phyloP scores from a whole-genome alignment of 2,888 invertebrate species.

The Hypolimnas misippus region DNA sequence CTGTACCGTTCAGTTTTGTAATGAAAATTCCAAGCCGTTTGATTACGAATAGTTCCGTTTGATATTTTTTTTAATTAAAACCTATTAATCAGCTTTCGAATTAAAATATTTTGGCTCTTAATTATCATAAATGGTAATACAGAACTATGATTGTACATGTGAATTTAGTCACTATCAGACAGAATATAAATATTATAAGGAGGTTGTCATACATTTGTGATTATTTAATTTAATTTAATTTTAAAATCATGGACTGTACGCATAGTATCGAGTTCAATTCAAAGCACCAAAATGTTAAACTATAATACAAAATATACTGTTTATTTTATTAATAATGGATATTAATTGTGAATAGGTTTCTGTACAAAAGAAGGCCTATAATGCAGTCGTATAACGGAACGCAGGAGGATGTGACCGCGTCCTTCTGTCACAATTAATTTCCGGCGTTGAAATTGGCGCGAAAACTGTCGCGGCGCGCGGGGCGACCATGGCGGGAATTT shows the following conservation, averaged over 20 bases:
- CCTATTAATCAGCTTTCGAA: slow-evolving; percentile 29
- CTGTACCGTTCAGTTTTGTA: slow-evolving; percentile 28
- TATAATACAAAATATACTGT: too few relatives aligned
- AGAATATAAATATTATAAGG: neutral
- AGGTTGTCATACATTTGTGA: neutral
- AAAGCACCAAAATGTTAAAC: too few relatives aligned
- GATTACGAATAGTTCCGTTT: slow-evolving; percentile 32
- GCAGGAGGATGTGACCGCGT: slow-evolving; percentile 81
- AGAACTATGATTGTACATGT: slow-evolving; percentile 9
- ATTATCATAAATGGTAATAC: slow-evolving; percentile 19
- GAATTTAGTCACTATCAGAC: neutral
- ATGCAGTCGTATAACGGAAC: slow-evolving; percentile 67
- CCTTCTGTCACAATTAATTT: slow-evolving; percentile 85
- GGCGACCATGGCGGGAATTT: slow-evolving; percentile 81
- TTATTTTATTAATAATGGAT: too few relatives aligned
- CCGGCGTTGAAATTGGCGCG: slow-evolving; percentile 84
- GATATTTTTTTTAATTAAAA: slow-evolving; percentile 33
- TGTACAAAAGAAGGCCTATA: slow-evolving; percentile 30
- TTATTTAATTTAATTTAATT: too few relatives aligned
- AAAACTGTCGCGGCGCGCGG: slow-evolving; percentile 76
- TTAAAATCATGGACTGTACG: too few relatives aligned
- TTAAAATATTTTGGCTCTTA: slow-evolving; percentile 31
- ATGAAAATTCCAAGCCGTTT: slow-evolving; percentile 30
- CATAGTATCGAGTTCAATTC: too few relatives aligned
- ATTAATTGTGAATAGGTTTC: neutral